Conservation (phyloP, 1,140 invertebrate genomes). For the Drosophila novamexicana region DNA sequence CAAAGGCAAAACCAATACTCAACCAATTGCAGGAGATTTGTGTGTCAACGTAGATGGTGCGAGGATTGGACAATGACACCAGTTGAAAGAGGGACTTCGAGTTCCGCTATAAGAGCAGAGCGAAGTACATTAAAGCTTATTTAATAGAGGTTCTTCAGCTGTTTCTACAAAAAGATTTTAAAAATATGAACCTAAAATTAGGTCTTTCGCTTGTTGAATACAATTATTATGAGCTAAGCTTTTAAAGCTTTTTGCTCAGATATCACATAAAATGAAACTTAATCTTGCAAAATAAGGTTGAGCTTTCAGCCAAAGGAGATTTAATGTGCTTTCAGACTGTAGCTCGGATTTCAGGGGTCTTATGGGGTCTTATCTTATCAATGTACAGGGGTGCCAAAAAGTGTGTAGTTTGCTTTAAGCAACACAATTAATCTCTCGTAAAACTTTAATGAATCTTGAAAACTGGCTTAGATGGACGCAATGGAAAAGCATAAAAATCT, state of each 20-base stretch:
- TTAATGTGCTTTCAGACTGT: no score
- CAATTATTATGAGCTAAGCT: background rate
- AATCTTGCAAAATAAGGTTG: no score
- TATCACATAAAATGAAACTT: no score
- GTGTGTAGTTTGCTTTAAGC: background rate
- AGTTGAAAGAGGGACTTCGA: background rate
- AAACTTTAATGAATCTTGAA: background rate
- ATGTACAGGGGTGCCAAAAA: background rate
- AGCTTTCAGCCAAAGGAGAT: no score
- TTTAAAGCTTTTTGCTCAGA: background rate
- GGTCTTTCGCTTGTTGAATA: background rate
- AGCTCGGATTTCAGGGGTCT: no score
- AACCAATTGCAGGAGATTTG: slow-evolving; percentile 23
- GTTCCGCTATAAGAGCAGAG: no score
- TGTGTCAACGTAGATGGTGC: background rate
- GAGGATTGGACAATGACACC: background rate
- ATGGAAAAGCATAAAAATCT: background rate
- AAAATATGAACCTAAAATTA: no score
- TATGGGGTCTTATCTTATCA: no score
- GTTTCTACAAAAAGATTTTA: no score
- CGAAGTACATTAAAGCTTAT: no score
- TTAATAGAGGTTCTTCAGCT: no score
- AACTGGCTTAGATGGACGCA: background rate
- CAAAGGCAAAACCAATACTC: slow-evolving; percentile 69
- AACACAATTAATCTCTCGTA: background rate